These are phyloP conservation scores for Siniperca obscura DNA, from an alignment of 2,797 vertebrate species.

Conservation along the genomic window DNA sequence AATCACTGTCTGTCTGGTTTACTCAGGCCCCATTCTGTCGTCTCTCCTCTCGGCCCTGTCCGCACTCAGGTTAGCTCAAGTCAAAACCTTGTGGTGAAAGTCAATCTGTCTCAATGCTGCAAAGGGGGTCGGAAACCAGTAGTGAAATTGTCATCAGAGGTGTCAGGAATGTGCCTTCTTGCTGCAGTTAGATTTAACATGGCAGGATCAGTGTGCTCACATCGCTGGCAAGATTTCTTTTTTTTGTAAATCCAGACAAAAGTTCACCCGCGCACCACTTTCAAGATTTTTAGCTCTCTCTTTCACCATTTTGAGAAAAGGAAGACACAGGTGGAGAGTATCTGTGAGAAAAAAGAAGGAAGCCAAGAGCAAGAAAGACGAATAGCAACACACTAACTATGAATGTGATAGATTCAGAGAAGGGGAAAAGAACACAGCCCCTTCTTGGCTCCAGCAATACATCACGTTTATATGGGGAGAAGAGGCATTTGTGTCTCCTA, in stretches of 20 bases:
- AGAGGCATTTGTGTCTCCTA: constrained; percentile 62
- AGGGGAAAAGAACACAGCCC: constrained; percentile 57
- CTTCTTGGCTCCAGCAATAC: constrained; percentile 63
- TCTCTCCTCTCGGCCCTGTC: constrained; percentile 59
- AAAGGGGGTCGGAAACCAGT: constrained; percentile 33
- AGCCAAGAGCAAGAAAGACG: constrained; percentile 31
- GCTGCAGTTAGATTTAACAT: constrained; percentile 53
- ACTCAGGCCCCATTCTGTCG: constrained; percentile 53
- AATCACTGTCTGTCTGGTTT: constrained; percentile 69
- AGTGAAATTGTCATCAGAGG: constrained; percentile 63
- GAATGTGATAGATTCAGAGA: constrained; percentile 67
- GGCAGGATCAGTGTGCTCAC: constrained; percentile 63
- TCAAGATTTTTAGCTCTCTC: constrained; percentile 18
- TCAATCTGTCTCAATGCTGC: constrained; percentile 60
- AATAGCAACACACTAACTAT: constrained; percentile 30
- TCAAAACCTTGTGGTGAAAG: constrained; percentile 70
- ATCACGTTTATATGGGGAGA: constrained; percentile 73
- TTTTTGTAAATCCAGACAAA: neutral
- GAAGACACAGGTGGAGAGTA: constrained; percentile 32
- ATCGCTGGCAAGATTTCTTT: constrained; percentile 40
- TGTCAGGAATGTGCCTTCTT: constrained; percentile 58
- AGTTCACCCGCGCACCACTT: constrained; percentile 36
- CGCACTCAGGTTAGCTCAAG: constrained; percentile 70
- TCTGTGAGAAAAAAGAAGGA: constrained; percentile 42
- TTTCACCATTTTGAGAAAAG: constrained; percentile 15